These are phyloP conservation scores for Nesogale talazaci DNA, from an alignment of 2,113 vertebrate genomes.

Conservation along the genomic window DNA sequence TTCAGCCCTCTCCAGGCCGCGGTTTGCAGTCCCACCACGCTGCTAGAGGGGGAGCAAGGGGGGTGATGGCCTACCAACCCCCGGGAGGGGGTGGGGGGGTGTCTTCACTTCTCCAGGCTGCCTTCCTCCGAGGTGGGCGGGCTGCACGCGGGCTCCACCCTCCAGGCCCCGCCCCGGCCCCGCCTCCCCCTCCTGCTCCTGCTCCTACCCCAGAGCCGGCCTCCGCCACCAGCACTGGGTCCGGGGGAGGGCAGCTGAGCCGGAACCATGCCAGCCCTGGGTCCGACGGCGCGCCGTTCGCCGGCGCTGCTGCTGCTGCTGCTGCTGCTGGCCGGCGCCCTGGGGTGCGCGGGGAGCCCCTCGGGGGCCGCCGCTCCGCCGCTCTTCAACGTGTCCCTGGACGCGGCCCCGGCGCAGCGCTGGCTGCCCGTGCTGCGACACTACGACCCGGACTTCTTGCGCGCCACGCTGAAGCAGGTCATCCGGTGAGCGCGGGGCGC, in stretches of 20 bases:
- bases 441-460: conserved; percentile 82
- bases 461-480: conserved; percentile 55
- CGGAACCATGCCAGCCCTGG: accelerated
- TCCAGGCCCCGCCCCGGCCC: neutral
- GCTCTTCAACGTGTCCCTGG: conserved; percentile 84
- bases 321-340: neutral
- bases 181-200: accelerated
- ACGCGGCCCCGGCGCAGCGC: conserved; percentile 81
- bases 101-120: too few relatives aligned
- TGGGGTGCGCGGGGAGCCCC: accelerated
- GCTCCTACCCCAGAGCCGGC: too few relatives aligned
- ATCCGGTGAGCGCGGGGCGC: conserved; percentile 77
- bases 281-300: neutral
- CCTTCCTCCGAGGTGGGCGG: accelerated
- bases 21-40: too few relatives aligned
- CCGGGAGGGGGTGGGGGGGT: too few relatives aligned
- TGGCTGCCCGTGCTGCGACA: conserved; percentile 83
- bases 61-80: too few relatives aligned
- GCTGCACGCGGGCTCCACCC: neutral
- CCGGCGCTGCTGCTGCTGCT: conserved; percentile 46
- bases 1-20: neutral
- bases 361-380: neutral
- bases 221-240: accelerated
- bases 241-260: accelerated
- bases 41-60: neutral